Base-by-base conservation (phyloP, 2,888 invertebrate species). In the Xylota segnis region DNA sequence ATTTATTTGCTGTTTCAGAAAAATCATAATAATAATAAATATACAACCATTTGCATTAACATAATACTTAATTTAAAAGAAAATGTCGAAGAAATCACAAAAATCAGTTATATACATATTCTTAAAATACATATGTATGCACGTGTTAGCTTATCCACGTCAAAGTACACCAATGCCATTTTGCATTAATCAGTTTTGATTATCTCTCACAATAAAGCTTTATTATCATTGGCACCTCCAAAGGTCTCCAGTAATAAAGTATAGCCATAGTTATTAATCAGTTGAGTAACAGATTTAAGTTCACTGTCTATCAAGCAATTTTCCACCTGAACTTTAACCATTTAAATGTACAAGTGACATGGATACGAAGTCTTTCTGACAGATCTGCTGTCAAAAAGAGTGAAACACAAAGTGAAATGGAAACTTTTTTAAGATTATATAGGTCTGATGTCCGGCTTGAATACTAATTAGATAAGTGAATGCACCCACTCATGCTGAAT, bases 271-370 rank as follows among this genome's bases (percentile, higher is more conserved):
- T n/a, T n/a, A n/a, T 43, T 10, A 63, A 45, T 61, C 4, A 16
- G 43, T 75, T 66, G n/a, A 34, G 18, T 70, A 45, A 45, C 32
- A 40, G 27, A 59, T 7, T 40, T 40, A 63, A 61, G 43, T 27
- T 23, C 27, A 27, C 27, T 61, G 45, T 47, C 23, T 52, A 23
- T 9, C 2, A 27, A 18, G 50, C 2, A 45, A 47, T 1, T 34
- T 18, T 52, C 18, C 50, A 18, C 10, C 10, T 52, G 40, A 50
- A 71, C 50, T 66, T 50, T 37, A n/a, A 14, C 18, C 6, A 18
- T 18, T 18, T 18, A 45, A 61, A 2, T 27, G n/a, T 6, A 16
- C 29, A 16, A 47, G 14, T 47, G 12, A 18, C 12, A 47, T 47
- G 14, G 52, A 66, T 27, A 27, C 32, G 7, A 29, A 58, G 14